phyloP scores from a whole-genome alignment of 1,140 invertebrate genomes.

The Neomicropteryx cornuta region DNA sequence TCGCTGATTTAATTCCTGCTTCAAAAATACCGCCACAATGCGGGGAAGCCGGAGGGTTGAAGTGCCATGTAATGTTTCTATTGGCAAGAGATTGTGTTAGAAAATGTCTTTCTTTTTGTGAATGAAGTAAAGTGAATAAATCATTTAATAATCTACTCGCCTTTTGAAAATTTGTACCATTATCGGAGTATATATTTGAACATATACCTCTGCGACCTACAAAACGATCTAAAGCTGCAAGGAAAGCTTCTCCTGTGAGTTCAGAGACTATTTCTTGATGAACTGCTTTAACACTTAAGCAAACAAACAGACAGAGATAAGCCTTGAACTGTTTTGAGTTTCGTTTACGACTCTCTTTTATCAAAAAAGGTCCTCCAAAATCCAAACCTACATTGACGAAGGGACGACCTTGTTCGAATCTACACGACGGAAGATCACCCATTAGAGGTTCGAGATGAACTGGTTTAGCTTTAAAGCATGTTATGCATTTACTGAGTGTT shows the following conservation, averaged over 20 bases:
- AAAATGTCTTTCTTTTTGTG: background rate
- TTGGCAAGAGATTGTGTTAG: background rate
- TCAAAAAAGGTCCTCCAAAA: conserved; percentile 11
- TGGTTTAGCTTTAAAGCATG: conserved; percentile 3
- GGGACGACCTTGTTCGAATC: conserved; percentile 1
- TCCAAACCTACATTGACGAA: conserved; percentile 9
- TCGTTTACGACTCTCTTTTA: conserved; percentile 6
- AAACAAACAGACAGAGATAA: conserved; percentile 10
- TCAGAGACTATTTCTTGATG: conserved; percentile 12
- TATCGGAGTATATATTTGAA: conserved; percentile 16
- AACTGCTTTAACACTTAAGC: conserved; percentile 5
- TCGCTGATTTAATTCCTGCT: conserved; percentile 13
- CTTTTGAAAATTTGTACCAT: conserved; percentile 19
- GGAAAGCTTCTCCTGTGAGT: conserved; percentile 8
- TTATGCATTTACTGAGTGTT: background rate
- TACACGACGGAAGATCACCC: conserved; percentile 7
- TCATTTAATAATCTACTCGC: conserved; percentile 9
- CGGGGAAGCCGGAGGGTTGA: conserved; percentile 18
- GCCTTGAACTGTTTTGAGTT: conserved; percentile 6
- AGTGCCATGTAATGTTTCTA: conserved; percentile 8
- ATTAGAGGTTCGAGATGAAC: conserved; percentile 4
- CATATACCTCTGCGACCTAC: conserved; percentile 11
- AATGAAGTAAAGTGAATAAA: conserved; percentile 2
- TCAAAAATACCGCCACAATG: conserved; percentile 20
- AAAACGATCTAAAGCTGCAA: conserved; percentile 12